phyloP scores from a whole-genome alignment of 2,888 invertebrate genomes.

The Dryocosmus kuriphilus region DNA sequence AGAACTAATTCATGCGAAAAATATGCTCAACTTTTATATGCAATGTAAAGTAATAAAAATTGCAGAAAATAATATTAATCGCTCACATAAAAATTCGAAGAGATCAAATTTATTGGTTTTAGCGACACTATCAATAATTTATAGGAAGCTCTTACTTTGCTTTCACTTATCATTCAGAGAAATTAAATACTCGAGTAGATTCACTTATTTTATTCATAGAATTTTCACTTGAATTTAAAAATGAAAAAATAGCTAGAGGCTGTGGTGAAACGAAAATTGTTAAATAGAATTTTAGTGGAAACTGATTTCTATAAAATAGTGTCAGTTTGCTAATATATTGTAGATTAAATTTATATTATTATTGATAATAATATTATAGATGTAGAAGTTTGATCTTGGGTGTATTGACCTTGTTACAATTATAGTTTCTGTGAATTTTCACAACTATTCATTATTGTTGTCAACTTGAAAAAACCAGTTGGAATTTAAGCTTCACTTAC shows the following conservation, averaged over 20 bases:
- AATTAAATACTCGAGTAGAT: neutral
- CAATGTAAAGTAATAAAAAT: neutral
- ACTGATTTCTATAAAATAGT: too few relatives aligned
- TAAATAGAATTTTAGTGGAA: too few relatives aligned
- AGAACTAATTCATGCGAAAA: conserved; percentile 1
- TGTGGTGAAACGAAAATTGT: too few relatives aligned
- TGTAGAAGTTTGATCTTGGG: too few relatives aligned
- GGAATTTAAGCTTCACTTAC: neutral
- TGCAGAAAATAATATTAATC: neutral
- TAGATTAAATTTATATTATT: neutral
- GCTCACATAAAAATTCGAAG: conserved; percentile 14
- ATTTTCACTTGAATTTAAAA: neutral
- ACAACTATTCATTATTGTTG: neutral
- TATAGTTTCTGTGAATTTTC: neutral
- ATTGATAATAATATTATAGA: neutral
- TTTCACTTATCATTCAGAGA: conserved; percentile 32
- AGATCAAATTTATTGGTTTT: conserved; percentile 22
- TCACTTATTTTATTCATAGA: conserved; percentile 16
- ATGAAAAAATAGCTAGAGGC: neutral
- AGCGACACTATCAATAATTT: conserved; percentile 23
- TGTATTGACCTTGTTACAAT: neutral
- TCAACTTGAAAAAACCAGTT: neutral
- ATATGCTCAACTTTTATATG: neutral
- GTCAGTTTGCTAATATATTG: neutral
- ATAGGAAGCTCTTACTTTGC: conserved; percentile 33